Evolutionary conservation across 1,140 invertebrate species (phyloP).

Genomic region (Marisa cornuarietis): DNA sequence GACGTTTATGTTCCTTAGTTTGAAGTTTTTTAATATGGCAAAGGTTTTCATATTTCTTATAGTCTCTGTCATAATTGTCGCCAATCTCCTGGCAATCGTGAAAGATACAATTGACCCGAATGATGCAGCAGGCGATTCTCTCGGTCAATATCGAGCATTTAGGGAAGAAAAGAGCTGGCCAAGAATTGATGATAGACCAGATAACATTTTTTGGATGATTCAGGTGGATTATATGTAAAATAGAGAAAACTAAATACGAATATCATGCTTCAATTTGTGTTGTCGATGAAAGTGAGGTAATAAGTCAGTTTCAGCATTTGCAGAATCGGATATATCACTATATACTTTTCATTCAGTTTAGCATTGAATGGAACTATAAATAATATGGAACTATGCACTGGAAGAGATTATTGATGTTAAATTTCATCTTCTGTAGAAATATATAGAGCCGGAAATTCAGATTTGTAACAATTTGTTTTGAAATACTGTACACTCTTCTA

Average conservation of each 20-base stretch:
- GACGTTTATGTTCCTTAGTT: not conserved
- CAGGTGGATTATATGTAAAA: constrained; percentile 40
- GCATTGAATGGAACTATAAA: too few relatives aligned
- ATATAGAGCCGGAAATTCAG: too few relatives aligned
- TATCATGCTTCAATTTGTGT: not conserved
- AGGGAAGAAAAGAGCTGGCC: not conserved
- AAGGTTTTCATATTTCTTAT: constrained; percentile 7
- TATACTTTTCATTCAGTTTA: too few relatives aligned
- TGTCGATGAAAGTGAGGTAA: not conserved
- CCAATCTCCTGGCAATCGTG: not conserved
- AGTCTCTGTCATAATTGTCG: not conserved
- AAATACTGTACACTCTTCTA: too few relatives aligned
- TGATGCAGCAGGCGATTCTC: not conserved
- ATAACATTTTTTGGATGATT: constrained; percentile 55
- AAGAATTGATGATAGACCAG: constrained; percentile 12
- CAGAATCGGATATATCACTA: too few relatives aligned
- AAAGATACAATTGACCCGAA: constrained; percentile 15
- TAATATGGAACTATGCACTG: too few relatives aligned
- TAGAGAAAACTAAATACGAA: not conserved
- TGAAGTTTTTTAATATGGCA: not conserved
- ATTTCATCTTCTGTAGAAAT: too few relatives aligned
- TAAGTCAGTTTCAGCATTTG: not conserved
- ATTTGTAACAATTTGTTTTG: too few relatives aligned
- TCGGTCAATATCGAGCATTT: not conserved
- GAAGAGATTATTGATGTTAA: too few relatives aligned